phyloP scores from a whole-genome alignment of 2,888 invertebrate species.

The Silvanus unidentatus region DNA sequence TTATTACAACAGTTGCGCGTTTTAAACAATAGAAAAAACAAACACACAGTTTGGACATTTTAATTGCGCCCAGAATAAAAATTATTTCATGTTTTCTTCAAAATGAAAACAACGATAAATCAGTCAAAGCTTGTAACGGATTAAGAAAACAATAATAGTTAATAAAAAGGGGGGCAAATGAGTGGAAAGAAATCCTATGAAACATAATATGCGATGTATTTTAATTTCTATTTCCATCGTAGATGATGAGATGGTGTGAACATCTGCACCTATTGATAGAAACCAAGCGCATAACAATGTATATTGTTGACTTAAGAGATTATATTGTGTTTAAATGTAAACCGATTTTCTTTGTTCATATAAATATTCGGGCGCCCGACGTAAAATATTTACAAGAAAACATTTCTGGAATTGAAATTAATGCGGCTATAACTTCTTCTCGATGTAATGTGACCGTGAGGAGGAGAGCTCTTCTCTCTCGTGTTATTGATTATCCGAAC shows the following conservation, averaged over 20 bases:
- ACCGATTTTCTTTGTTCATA: slow-evolving; percentile 29
- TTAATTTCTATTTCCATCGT: slow-evolving; percentile 32
- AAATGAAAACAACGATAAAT: no score
- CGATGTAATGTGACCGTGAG: no score
- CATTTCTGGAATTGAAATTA: slow-evolving; percentile 26
- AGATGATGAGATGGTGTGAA: slow-evolving; percentile 26
- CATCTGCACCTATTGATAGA: slow-evolving; percentile 31
- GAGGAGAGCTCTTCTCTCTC: no score
- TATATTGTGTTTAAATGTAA: slow-evolving; percentile 24
- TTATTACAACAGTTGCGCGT: no score
- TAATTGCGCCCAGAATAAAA: no score
- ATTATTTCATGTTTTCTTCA: no score
- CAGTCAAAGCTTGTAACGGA: no score
- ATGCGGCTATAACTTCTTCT: slow-evolving; percentile 13
- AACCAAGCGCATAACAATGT: slow-evolving; percentile 26
- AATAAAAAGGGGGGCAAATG: neutral
- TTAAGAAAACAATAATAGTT: slow-evolving; percentile 1
- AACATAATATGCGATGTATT: slow-evolving; percentile 20
- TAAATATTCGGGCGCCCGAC: slow-evolving; percentile 28
- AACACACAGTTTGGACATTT: no score
- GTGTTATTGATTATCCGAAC: no score
- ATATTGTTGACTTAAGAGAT: slow-evolving; percentile 29
- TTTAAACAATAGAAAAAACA: no score
- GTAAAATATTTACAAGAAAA: slow-evolving; percentile 25
- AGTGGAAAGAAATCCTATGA: neutral